Evolutionary conservation across 2,113 vertebrate genomes (phyloP).

Genomic region (Pongo pygmaeus): DNA sequence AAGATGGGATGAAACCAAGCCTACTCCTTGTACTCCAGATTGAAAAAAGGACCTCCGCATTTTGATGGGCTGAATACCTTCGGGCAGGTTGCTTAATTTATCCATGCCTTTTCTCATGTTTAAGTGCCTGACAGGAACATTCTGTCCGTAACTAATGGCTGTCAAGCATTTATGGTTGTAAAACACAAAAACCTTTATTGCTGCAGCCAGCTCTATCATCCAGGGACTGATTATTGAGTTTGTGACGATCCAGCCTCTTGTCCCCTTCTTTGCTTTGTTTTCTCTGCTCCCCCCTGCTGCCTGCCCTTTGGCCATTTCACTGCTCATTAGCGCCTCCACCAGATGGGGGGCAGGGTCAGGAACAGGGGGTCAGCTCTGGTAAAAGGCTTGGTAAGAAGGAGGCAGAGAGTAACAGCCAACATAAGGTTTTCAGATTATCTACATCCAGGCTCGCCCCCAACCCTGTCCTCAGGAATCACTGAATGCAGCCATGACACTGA

Average conservation of each 20-base stretch:
- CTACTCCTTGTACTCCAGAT: background rate
- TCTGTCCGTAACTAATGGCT: background rate
- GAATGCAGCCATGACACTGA: background rate
- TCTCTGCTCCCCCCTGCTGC: background rate
- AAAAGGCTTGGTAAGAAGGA: constrained; percentile 12
- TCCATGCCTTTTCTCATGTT: background rate
- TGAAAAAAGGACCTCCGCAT: background rate
- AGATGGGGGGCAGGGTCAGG: background rate
- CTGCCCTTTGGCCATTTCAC: constrained; percentile 45
- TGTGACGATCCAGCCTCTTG: background rate
- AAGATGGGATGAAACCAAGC: background rate
- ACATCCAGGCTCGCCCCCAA: background rate
- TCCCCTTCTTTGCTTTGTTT: background rate
- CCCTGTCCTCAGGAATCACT: background rate
- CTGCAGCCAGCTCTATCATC: background rate
- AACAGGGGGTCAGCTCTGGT: background rate
- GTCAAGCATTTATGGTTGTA: background rate
- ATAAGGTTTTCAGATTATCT: constrained; percentile 54
- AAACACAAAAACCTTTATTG: background rate
- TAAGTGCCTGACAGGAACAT: background rate
- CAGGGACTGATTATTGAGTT: background rate
- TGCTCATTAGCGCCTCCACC: constrained; percentile 23
- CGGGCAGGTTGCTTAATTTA: background rate
- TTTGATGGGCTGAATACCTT: background rate
- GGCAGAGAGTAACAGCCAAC: background rate